phyloP scores from a whole-genome alignment of 2,113 vertebrate genomes.

The Solea solea region DNA sequence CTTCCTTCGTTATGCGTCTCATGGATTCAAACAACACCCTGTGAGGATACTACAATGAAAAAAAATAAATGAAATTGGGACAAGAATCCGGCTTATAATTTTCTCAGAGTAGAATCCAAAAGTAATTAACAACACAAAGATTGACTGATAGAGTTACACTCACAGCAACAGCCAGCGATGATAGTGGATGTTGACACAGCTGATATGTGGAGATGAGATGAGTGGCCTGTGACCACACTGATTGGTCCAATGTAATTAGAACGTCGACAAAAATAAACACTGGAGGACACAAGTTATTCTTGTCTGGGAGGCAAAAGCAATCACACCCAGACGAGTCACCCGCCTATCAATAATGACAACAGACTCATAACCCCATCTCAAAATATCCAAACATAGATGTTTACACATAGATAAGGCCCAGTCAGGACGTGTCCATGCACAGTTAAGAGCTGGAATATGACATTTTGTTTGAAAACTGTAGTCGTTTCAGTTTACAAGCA shows the following conservation, averaged over 20 bases:
- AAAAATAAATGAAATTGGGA: conserved; percentile 43
- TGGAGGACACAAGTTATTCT: conserved; percentile 65
- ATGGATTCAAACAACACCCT: conserved; percentile 45
- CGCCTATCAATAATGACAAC: conserved; percentile 61
- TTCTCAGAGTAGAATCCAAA: conserved; percentile 50
- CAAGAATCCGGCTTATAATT: conserved; percentile 47
- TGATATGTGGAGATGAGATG: conserved; percentile 70
- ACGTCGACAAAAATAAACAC: conserved; percentile 76
- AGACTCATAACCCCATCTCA: neutral
- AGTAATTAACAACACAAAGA: conserved; percentile 66
- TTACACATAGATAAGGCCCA: conserved; percentile 65
- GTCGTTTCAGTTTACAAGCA: too few relatives aligned
- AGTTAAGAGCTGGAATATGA: too few relatives aligned
- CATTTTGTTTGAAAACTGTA: too few relatives aligned
- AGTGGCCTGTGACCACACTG: conserved; percentile 75
- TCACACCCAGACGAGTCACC: conserved; percentile 56
- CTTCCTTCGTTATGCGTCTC: conserved; percentile 43
- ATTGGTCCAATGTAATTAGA: conserved; percentile 76
- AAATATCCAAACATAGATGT: conserved; percentile 61
- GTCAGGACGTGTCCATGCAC: too few relatives aligned
- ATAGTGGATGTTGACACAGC: conserved; percentile 72
- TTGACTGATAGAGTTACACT: conserved; percentile 75
- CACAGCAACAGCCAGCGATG: conserved; percentile 66
- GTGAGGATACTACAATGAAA: conserved; percentile 19
- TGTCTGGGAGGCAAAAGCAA: conserved; percentile 62